These are phyloP conservation scores for Canis aureus DNA, from an alignment of 2,113 vertebrate species.

Conservation along the genomic window DNA sequence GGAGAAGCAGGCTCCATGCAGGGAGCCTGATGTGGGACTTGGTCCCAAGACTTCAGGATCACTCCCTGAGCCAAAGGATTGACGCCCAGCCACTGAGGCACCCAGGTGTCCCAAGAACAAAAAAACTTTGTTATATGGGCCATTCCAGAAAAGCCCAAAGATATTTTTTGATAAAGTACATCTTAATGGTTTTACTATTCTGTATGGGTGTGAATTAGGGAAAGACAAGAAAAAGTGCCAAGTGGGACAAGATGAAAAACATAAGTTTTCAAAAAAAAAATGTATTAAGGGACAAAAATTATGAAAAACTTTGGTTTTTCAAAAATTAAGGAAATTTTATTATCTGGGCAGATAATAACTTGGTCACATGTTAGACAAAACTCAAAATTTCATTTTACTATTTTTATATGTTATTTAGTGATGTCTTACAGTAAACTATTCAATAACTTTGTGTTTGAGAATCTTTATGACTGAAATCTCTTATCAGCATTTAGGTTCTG, in stretches of 20 bases:
- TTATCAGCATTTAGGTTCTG: background rate
- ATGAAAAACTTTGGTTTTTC: background rate
- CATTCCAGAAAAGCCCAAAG: background rate
- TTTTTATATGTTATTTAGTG: background rate
- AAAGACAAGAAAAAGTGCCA: background rate
- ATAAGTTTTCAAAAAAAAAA: background rate
- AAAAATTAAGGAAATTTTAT: background rate
- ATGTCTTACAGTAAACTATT: background rate
- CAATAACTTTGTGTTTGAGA: background rate
- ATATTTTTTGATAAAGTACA: background rate
- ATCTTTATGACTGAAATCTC: background rate
- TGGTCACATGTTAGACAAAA: background rate
- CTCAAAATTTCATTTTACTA: background rate
- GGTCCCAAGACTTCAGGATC: too few relatives aligned
- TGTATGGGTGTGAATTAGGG: background rate
- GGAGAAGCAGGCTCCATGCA: too few relatives aligned
- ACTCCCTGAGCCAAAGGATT: too few relatives aligned
- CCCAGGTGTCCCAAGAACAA: background rate
- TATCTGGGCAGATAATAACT: background rate
- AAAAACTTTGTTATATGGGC: background rate
- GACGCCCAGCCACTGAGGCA: too few relatives aligned
- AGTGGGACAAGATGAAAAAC: background rate
- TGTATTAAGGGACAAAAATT: background rate
- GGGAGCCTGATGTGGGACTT: too few relatives aligned
- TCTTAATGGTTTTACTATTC: background rate